Evolutionary conservation across 2,797 vertebrate genomes (phyloP).

Genomic region (Saxicola maurus): DNA sequence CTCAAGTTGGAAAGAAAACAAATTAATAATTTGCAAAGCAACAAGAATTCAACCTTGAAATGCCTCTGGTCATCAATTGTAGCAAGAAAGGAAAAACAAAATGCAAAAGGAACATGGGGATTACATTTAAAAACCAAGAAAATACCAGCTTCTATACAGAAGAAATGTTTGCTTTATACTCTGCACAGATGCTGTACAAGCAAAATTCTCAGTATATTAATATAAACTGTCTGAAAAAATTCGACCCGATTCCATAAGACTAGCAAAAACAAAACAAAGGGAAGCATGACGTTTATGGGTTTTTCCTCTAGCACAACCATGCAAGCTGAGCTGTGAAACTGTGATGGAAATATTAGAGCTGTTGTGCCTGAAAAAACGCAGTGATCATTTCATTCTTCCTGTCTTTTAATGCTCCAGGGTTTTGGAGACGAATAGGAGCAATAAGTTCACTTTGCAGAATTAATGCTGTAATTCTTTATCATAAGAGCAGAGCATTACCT

Average conservation of each 20-base stretch:
- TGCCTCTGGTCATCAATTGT: slow-evolving; percentile 43
- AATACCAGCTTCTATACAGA: slow-evolving; percentile 20
- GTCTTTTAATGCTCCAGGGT: slow-evolving; percentile 95
- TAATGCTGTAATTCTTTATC: slow-evolving; percentile 99
- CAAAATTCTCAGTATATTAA: slow-evolving; percentile 65
- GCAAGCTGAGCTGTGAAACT: slow-evolving; percentile 71
- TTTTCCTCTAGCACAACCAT: slow-evolving; percentile 57
- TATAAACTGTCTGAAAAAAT: slow-evolving; percentile 62
- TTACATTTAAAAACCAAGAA: slow-evolving; percentile 31
- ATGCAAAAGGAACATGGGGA: slow-evolving; percentile 1
- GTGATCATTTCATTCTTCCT: slow-evolving; percentile 92
- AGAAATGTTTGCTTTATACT: slow-evolving; percentile 37
- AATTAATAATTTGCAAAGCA: slow-evolving; percentile 44
- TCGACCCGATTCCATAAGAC: slow-evolving; percentile 54
- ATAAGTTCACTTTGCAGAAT: slow-evolving; percentile 99
- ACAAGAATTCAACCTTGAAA: slow-evolving; percentile 42
- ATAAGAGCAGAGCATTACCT: slow-evolving; percentile 92
- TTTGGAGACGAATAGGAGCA: slow-evolving; percentile 93
- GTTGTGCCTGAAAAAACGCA: slow-evolving; percentile 83
- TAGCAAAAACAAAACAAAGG: slow-evolving; percentile 70
- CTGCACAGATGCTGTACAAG: slow-evolving; percentile 46
- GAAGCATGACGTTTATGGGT: slow-evolving; percentile 63
- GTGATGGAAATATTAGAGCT: slow-evolving; percentile 90
- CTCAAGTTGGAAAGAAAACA: slow-evolving; percentile 26
- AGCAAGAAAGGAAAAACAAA: slow-evolving; percentile 16